A percentile compares a stretch with the other conserved stretches of the same genome.
phyloP scores from a whole-genome alignment of 1,140 invertebrate species.

The Leptopilina clavipes region DNA sequence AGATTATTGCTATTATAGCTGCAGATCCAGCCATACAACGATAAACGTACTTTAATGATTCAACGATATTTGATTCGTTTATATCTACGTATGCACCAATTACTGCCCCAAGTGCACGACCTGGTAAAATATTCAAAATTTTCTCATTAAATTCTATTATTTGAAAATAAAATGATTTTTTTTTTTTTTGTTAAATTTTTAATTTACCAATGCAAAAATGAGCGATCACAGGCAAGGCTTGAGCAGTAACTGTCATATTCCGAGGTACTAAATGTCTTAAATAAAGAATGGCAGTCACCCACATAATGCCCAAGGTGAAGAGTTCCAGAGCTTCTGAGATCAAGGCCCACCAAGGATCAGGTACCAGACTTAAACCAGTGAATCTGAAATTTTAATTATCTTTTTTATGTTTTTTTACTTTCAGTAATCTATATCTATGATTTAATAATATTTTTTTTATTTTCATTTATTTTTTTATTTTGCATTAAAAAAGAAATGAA shows the following conservation, averaged over 20 bases:
- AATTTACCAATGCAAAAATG: conserved; percentile 85
- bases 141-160: background rate
- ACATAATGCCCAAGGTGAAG: conserved; percentile 87
- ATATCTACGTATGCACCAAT: conserved; percentile 76
- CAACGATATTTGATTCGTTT: conserved; percentile 60
- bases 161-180: background rate
- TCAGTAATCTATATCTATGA: no score
- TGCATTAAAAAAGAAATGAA: no score
- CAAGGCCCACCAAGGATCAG: conserved; percentile 79
- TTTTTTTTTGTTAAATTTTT: no score
- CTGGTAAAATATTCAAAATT: conserved; percentile 62
- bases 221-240: conserved; percentile 86
- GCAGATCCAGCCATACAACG: conserved; percentile 79
- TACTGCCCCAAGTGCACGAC: conserved; percentile 80
- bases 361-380: conserved; percentile 80
- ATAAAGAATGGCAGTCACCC: conserved; percentile 88
- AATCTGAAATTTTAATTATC: conserved; percentile 54
- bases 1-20: conserved; percentile 78
- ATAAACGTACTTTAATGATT: conserved; percentile 73
- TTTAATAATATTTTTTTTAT: no score
- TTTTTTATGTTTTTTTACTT: no score
- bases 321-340: conserved; percentile 86
- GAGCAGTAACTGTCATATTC: conserved; percentile 86
- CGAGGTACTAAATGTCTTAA: conserved; percentile 86
- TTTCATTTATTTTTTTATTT: no score